Evolutionary conservation across 2,797 vertebrate genomes (phyloP), one percentile per base, ranked within the genome.

Genomic region (Centropyge bicolor): DNA sequence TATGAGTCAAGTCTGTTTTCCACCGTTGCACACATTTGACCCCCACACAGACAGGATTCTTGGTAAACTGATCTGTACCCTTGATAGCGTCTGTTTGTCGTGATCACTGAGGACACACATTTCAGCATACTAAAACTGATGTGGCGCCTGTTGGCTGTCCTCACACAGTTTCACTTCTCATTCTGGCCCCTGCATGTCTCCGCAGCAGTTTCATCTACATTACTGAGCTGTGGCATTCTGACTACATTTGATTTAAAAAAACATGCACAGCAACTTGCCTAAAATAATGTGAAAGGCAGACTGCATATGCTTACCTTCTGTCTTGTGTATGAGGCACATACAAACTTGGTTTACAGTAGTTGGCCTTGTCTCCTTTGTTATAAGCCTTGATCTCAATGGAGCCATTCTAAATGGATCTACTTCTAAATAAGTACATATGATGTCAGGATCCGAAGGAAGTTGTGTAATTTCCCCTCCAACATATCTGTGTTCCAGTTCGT

Each of bases 401-500:
- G 1, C 3, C 5, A 57, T 56, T 59, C 9, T 62, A 61, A 35
- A 3, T 64, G 41, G 43, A 55, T 61, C 16, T 8, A 13, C 22
- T 76, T 82, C 31, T 76, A 71, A 72, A 57, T 62, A 43, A 72
- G 48, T 12, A 13, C 3, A 16, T 3, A 56, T 82, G 70, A 78
- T 79, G 79, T 87, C 80, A 83, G 14, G 73, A 36, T 81, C 31
- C 10, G 14, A 36, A 76, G 80, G 78, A 88, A 81, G 52, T 78
- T 68, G 24, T 72, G 60, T 62, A 38, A 76, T 82, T 75, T 89
- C 76, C 76, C 27, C 11, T 41, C 27, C 8, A 2, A n/a, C 36
- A 40, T 76, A 7, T 66, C 5, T 57, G 5, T 60, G 16, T 67
- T 65, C 35, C 52, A 62, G 68, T 76, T 46, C 2, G 2, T 80